These are phyloP conservation scores for Aotus griseimembra DNA, from an alignment of 2,797 vertebrate genomes.

Conservation along the genomic window DNA sequence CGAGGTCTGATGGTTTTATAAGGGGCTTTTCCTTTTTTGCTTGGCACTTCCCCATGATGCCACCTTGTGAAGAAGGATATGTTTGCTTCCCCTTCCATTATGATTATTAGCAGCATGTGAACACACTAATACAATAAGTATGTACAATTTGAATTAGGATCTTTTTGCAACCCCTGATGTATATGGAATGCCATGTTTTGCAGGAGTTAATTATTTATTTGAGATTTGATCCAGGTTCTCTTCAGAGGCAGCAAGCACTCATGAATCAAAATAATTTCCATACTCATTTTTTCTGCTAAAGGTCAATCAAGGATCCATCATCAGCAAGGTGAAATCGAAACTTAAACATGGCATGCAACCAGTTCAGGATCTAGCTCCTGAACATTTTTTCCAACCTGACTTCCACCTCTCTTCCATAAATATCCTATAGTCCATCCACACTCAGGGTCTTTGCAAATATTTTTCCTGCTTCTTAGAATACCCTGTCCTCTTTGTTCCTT, in stretches of 20 bases:
- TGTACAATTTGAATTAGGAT: neutral
- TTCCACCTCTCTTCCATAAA: neutral
- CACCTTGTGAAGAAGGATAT: neutral
- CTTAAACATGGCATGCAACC: neutral
- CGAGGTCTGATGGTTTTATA: neutral
- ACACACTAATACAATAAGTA: neutral
- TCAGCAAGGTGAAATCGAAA: neutral
- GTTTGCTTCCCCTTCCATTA: neutral
- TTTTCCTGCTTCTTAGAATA: neutral
- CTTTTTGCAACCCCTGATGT: neutral
- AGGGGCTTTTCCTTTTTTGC: neutral
- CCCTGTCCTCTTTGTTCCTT: neutral
- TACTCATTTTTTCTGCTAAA: neutral
- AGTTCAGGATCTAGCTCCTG: neutral
- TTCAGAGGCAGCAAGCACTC: neutral
- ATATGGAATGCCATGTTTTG: neutral
- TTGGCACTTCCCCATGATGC: neutral
- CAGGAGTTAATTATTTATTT: neutral
- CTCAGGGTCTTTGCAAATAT: neutral
- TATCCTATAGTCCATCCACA: neutral
- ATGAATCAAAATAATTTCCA: neutral
- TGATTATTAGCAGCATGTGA: neutral
- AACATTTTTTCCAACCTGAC: neutral
- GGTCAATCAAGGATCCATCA: neutral
- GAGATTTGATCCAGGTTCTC: neutral